A percentile compares a stretch with the other conserved stretches of the same genome.
Evolutionary conservation across 2,888 invertebrate genomes (phyloP).

Genomic region (Pegoplata infirma): DNA sequence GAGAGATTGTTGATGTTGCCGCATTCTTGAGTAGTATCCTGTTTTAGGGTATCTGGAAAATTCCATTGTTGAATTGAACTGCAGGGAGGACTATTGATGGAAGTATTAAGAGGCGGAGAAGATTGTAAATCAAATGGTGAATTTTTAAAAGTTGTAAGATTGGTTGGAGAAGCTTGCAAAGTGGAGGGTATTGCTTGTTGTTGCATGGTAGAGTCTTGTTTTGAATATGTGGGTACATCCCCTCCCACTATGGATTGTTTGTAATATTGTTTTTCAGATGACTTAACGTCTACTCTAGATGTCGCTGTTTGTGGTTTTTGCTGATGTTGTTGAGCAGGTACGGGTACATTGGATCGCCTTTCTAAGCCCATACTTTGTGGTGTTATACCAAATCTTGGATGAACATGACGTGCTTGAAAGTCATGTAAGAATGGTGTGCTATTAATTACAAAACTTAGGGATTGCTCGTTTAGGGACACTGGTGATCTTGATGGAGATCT

Average conservation of each 20-base stretch:
- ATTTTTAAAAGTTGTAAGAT: no score
- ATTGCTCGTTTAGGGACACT: background rate
- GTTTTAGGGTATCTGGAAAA: no score
- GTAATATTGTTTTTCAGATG: background rate
- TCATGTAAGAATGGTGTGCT: background rate
- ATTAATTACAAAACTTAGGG: background rate
- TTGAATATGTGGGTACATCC: no score
- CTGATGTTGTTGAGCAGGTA: background rate
- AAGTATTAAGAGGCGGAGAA: no score
- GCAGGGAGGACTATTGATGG: no score
- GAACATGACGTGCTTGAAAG: background rate
- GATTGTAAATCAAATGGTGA: no score
- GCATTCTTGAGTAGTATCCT: no score
- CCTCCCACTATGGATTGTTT: background rate
- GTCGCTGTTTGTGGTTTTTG: no score
- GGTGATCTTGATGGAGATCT: background rate
- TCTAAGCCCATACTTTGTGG: constrained; percentile 13
- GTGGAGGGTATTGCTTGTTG: background rate
- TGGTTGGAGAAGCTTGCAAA: background rate
- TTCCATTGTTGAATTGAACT: no score
- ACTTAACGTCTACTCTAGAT: background rate
- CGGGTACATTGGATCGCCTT: background rate
- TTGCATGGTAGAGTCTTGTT: background rate
- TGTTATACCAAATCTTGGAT: constrained; percentile 3
- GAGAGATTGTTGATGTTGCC: no score